Conservation (phyloP, 2,113 vertebrate species). For the Tyto alba region DNA sequence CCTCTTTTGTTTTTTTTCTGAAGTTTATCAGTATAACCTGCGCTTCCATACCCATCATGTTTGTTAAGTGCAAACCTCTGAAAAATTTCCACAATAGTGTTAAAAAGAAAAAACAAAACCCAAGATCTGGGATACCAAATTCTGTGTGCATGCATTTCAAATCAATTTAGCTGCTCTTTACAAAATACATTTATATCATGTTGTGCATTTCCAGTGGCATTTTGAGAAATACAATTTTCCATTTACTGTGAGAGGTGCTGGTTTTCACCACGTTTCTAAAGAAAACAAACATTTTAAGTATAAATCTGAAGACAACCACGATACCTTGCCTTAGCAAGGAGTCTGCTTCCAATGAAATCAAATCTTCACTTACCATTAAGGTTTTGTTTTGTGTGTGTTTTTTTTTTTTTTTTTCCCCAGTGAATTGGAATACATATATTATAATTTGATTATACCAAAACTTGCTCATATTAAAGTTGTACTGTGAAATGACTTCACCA, state of each 20-base stretch:
- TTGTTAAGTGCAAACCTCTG: neutral
- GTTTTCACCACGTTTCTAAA: conserved; percentile 33
- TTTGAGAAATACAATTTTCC: conserved; percentile 47
- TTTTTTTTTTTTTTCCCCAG: neutral
- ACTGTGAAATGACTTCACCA: conserved; percentile 64
- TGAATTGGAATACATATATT: conserved; percentile 56
- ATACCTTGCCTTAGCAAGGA: conserved; percentile 45
- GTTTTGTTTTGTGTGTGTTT: conserved; percentile 3
- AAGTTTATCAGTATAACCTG: neutral
- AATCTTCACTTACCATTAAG: conserved; percentile 43
- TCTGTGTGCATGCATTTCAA: conserved; percentile 19
- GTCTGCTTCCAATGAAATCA: conserved; percentile 37
- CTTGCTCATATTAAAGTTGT: conserved; percentile 65
- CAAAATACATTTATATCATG: conserved; percentile 29
- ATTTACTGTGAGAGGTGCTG: conserved; percentile 46
- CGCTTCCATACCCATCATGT: neutral
- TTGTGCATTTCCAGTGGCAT: conserved; percentile 53
- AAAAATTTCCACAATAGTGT: neutral
- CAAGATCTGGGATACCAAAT: neutral
- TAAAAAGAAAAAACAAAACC: neutral
- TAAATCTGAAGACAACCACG: conserved; percentile 28
- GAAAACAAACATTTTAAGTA: conserved; percentile 56
- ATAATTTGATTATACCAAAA: conserved; percentile 61
- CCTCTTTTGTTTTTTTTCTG: neutral
- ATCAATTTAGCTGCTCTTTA: conserved; percentile 35